Percentiles rank a stretch among this genome's conserved stretches.
Evolutionary conservation across 2,797 vertebrate species (phyloP).

Genomic region (Pangasius larnaudii): DNA sequence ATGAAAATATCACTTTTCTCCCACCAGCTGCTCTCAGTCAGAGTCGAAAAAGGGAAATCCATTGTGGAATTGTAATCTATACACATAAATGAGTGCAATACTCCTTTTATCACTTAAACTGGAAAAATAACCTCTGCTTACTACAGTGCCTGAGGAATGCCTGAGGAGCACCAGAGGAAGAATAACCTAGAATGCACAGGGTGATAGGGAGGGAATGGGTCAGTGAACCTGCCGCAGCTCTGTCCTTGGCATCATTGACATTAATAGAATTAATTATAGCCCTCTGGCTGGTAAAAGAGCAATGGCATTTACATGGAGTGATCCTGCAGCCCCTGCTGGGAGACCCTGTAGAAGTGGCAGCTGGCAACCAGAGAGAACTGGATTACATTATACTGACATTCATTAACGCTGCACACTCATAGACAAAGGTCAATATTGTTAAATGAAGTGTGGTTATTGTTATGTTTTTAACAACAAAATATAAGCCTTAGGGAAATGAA

Average conservation of each 20-base stretch:
- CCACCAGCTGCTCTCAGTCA: constrained; percentile 41
- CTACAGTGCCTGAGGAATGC: constrained; percentile 42
- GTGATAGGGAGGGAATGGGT: constrained; percentile 53
- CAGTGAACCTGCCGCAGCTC: constrained; percentile 66
- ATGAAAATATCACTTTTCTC: constrained; percentile 45
- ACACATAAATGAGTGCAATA: constrained; percentile 35
- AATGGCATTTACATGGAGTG: constrained; percentile 70
- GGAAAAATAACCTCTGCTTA: constrained; percentile 50
- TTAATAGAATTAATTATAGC: constrained; percentile 74
- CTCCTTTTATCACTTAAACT: constrained; percentile 34
- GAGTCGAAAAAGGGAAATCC: constrained; percentile 32
- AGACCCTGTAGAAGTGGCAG: constrained; percentile 64
- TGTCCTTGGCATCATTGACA: constrained; percentile 72
- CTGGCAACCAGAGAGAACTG: constrained; percentile 53
- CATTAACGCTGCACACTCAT: constrained; percentile 41
- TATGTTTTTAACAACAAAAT: constrained; percentile 14
- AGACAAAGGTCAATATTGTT: constrained; percentile 46
- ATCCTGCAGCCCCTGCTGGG: constrained; percentile 59
- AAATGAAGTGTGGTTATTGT: constrained; percentile 31
- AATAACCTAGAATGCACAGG: constrained; percentile 53
- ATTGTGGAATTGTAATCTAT: constrained; percentile 51
- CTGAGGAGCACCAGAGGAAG: constrained; percentile 37
- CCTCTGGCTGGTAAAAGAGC: constrained; percentile 63
- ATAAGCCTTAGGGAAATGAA: constrained; percentile 3
- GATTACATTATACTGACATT: constrained; percentile 50